Percentiles rank a stretch among this genome's conserved stretches.
These are phyloP conservation scores for Polylopha cassiicola DNA, from an alignment of 2,888 invertebrate genomes.

Conservation along the genomic window DNA sequence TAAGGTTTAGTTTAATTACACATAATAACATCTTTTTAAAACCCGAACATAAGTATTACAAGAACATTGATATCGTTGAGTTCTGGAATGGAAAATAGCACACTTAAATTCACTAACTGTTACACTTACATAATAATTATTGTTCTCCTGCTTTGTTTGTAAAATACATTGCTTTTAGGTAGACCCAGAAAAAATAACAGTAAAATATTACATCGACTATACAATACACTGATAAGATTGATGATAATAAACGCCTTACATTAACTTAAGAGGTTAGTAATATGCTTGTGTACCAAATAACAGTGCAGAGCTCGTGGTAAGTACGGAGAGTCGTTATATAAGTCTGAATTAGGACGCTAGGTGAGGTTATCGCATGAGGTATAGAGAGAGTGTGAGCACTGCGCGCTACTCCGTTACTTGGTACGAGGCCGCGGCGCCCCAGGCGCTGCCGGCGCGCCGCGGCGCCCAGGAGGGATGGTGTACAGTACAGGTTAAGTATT, in stretches of 20 bases:
- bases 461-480: constrained; percentile 47
- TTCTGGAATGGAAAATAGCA: constrained; percentile 78
- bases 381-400: constrained; percentile 52
- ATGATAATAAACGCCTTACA: constrained; percentile 59
- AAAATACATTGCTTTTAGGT: constrained; percentile 75
- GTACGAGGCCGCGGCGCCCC: constrained; percentile 49
- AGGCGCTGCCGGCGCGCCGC: constrained; percentile 28
- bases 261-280: constrained; percentile 60
- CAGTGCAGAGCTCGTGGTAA: constrained; percentile 69
- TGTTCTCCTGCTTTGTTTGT: constrained; percentile 76
- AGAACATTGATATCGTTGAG: constrained; percentile 76
- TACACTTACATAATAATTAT: constrained; percentile 77
- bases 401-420: constrained; percentile 65
- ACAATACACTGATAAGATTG: constrained; percentile 67
- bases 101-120: constrained; percentile 78
- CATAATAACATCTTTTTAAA: constrained; percentile 72
- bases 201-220: constrained; percentile 72
- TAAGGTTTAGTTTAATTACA: constrained; percentile 76
- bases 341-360: constrained; percentile 50
- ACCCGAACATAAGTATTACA: constrained; percentile 75
- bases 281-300: constrained; percentile 70
- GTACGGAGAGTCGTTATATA: constrained; percentile 60
- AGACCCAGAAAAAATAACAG: constrained; percentile 74
- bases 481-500: constrained; percentile 50
- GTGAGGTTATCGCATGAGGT: constrained; percentile 71